Evolutionary conservation across 2,113 vertebrate genomes (phyloP).

Genomic region (Mobula birostris): DNA sequence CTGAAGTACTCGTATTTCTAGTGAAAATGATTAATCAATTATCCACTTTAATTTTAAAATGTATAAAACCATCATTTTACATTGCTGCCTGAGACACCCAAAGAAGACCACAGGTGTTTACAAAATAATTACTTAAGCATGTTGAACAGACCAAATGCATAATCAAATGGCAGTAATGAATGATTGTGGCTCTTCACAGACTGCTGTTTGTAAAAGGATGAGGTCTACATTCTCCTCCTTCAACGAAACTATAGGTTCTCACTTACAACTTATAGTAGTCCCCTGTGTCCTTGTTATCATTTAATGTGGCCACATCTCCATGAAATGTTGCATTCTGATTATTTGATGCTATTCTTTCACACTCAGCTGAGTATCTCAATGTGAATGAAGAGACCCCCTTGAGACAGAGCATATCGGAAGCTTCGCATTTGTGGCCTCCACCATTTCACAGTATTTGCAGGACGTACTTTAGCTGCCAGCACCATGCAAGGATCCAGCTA

Average conservation of each 20-base stretch:
- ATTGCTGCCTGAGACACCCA: not conserved
- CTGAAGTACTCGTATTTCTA: not conserved
- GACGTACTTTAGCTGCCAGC: not conserved
- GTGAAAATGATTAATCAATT: not conserved
- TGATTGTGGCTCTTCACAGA: not conserved
- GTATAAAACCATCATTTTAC: not conserved
- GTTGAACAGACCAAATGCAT: constrained; percentile 14
- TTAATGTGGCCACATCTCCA: constrained; percentile 33
- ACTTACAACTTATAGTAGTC: constrained; percentile 15
- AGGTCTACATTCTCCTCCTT: not conserved
- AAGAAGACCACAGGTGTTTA: constrained; percentile 21
- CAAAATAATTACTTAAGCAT: constrained; percentile 21
- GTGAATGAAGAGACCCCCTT: constrained; percentile 29
- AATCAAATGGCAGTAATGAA: constrained; percentile 29
- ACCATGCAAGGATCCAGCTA: not conserved
- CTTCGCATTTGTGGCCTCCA: constrained; percentile 6
- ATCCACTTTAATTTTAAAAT: not conserved
- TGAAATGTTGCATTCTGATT: constrained; percentile 27
- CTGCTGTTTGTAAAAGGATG: not conserved
- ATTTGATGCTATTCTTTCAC: constrained; percentile 14
- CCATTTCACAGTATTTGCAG: not conserved
- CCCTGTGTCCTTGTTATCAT: constrained; percentile 30
- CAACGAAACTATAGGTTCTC: constrained; percentile 10
- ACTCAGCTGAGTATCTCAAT: constrained; percentile 32
- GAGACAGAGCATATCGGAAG: constrained; percentile 11